phyloP scores from a whole-genome alignment of 2,888 invertebrate genomes.

The Troilus luridus region DNA sequence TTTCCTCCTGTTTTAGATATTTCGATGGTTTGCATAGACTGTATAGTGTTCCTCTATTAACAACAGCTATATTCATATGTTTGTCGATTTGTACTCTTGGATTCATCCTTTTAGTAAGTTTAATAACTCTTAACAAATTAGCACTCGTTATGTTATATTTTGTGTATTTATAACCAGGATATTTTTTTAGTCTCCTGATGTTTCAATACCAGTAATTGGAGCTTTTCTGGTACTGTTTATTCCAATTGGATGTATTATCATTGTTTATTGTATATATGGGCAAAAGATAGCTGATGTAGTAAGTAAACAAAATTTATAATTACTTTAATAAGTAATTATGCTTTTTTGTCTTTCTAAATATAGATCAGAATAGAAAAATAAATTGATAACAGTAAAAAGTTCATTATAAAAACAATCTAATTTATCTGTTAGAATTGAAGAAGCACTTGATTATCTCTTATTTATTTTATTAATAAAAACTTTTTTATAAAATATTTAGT shows the following conservation, averaged over 20 bases:
- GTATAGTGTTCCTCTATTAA: slow-evolving; percentile 1
- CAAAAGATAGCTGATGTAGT: slow-evolving; percentile 13
- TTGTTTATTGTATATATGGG: slow-evolving; percentile 12
- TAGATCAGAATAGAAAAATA: too few relatives aligned
- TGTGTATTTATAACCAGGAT: neutral
- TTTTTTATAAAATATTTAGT: too few relatives aligned
- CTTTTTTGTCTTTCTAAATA: too few relatives aligned
- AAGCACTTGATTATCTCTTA: too few relatives aligned
- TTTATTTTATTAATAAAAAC: too few relatives aligned
- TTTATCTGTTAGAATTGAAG: too few relatives aligned
- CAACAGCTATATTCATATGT: slow-evolving; percentile 12
- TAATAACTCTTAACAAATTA: neutral
- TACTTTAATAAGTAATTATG: neutral
- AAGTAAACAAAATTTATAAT: neutral
- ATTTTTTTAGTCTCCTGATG: neutral
- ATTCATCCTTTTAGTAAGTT: slow-evolving; percentile 11
- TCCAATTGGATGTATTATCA: neutral
- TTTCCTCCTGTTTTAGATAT: neutral
- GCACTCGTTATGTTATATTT: neutral
- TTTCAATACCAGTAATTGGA: slow-evolving; percentile 8
- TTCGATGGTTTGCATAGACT: neutral
- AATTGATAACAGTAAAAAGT: too few relatives aligned
- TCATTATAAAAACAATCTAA: too few relatives aligned
- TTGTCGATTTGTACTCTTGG: slow-evolving; percentile 4
- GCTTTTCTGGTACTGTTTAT: neutral